Percentiles rank a stretch among this genome's conserved stretches.
Evolutionary conservation across 2,888 invertebrate genomes (phyloP).

Genomic region (Xylota sylvarum): DNA sequence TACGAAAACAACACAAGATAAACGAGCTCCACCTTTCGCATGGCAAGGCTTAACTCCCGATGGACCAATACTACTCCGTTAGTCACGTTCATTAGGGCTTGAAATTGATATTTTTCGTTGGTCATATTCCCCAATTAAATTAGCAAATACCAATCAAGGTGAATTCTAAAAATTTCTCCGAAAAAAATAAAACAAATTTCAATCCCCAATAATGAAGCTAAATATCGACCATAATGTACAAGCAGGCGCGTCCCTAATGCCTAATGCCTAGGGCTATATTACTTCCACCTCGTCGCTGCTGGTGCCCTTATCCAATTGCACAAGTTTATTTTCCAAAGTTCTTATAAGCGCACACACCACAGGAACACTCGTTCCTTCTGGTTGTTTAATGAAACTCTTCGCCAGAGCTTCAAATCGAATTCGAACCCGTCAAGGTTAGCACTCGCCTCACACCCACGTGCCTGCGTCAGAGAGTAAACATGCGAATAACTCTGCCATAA

Average conservation of each 20-base stretch:
- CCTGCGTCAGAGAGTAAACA: slow-evolving; percentile 30
- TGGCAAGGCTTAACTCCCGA: neutral
- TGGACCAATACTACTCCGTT: slow-evolving; percentile 5
- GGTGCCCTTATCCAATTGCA: slow-evolving; percentile 1
- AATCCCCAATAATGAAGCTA: slow-evolving; percentile 46
- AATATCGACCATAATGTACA: slow-evolving; percentile 38
- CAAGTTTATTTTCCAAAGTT: slow-evolving; percentile 27
- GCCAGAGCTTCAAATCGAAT: slow-evolving; percentile 35
- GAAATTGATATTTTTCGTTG: neutral
- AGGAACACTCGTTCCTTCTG: neutral
- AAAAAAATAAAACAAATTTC: slow-evolving; percentile 38
- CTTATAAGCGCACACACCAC: slow-evolving; percentile 6
- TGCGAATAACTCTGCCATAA: slow-evolving; percentile 33
- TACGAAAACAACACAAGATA: no score
- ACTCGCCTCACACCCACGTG: neutral
- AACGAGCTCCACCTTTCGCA: neutral
- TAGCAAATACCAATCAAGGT: neutral
- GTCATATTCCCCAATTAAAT: slow-evolving; percentile 22
- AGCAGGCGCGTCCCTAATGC: slow-evolving; percentile 26
- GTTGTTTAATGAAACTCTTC: slow-evolving; percentile 50
- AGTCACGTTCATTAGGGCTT: neutral
- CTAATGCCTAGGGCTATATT: slow-evolving; percentile 2
- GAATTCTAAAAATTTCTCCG: slow-evolving; percentile 24
- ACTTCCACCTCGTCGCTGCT: neutral
- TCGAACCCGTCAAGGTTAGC: slow-evolving; percentile 29